Conservation (phyloP, 2,888 invertebrate genomes). For the Conchocele bisecta region DNA sequence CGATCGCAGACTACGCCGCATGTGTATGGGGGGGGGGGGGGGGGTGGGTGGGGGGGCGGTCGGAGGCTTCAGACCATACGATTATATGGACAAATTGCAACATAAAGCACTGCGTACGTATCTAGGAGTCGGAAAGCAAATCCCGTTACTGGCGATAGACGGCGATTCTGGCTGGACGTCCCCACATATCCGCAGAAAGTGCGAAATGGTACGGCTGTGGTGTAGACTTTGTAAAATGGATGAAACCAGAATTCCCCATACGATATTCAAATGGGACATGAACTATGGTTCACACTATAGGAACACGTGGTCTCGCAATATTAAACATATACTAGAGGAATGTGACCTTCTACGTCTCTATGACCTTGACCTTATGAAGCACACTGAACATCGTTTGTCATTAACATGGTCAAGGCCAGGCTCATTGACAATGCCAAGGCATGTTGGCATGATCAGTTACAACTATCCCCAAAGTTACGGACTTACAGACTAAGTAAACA, state of each 20-base stretch:
- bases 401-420: too few relatives aligned
- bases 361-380: too few relatives aligned
- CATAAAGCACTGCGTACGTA: constrained; percentile 1
- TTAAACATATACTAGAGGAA: not conserved
- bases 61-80: too few relatives aligned
- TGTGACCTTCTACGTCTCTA: too few relatives aligned
- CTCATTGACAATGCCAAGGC: too few relatives aligned
- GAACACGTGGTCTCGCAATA: constrained; percentile 1
- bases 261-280: not conserved
- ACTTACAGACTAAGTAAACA: too few relatives aligned
- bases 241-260: not conserved
- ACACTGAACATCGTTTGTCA: too few relatives aligned
- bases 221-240: not conserved
- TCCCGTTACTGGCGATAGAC: not conserved
- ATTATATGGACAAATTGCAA: not conserved
- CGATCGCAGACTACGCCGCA: constrained; percentile 3
- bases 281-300: not conserved
- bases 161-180: not conserved
- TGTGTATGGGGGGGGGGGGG: not conserved
- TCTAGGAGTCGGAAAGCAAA: not conserved
- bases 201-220: not conserved
- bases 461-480: too few relatives aligned
- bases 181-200: too few relatives aligned
- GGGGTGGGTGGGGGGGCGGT: too few relatives aligned
- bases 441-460: too few relatives aligned